phyloP scores from a whole-genome alignment of 2,888 invertebrate species.

The Exocentrus adspersus region DNA sequence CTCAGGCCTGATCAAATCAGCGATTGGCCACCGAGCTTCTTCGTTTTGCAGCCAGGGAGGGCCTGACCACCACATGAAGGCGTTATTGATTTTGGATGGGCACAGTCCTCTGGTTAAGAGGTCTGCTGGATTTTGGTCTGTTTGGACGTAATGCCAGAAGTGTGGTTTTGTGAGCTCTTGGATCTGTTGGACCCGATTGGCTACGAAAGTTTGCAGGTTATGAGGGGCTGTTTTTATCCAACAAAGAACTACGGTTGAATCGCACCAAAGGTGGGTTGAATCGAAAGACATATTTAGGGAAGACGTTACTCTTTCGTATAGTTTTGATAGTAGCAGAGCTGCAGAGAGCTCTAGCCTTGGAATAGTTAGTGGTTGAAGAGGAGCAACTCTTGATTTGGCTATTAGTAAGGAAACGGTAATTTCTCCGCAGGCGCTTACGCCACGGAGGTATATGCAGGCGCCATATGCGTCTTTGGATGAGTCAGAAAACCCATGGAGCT shows the following conservation, averaged over 20 bases:
- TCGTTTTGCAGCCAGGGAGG: not conserved
- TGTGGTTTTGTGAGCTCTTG: conserved; percentile 8
- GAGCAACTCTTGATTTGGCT: conserved; percentile 3
- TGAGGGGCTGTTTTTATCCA: conserved; percentile 16
- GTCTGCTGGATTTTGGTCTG: conserved; percentile 26
- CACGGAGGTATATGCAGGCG: conserved; percentile 26
- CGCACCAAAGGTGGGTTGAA: conserved; percentile 14
- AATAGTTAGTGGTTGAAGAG: not conserved
- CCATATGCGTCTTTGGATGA: conserved; percentile 29
- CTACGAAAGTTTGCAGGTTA: conserved; percentile 25
- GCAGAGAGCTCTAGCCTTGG: conserved; percentile 17
- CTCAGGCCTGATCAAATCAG: not conserved
- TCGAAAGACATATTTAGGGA: conserved; percentile 4
- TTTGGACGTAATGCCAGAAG: conserved; percentile 24
- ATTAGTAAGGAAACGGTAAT: not conserved
- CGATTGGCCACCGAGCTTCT: not conserved
- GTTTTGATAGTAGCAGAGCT: conserved; percentile 13
- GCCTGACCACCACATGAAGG: conserved; percentile 8
- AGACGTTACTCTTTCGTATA: not conserved
- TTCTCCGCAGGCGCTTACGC: not conserved
- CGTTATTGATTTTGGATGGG: not conserved
- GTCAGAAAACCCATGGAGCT: conserved; percentile 30
- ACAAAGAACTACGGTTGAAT: conserved; percentile 21
- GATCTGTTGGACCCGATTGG: conserved; percentile 21
- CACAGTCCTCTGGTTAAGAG: conserved; percentile 12